These are phyloP conservation scores for Tetraodon nigroviridis DNA, from an alignment of 2,113 vertebrate species.

Conservation along the genomic window DNA sequence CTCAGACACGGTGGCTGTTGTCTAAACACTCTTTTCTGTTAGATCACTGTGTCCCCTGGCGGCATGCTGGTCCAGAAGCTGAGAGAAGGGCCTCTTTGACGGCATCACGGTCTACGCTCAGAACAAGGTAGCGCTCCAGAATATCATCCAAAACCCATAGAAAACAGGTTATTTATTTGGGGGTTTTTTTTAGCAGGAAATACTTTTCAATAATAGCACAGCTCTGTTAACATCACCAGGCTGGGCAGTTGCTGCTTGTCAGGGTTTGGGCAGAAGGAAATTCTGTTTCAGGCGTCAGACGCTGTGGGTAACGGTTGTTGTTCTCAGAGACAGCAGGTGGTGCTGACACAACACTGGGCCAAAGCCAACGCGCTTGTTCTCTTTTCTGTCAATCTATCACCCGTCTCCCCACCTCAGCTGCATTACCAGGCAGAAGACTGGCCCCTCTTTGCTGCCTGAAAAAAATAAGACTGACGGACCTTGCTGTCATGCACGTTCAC, in stretches of 20 bases:
- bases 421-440: too few relatives aligned
- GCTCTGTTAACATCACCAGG: too few relatives aligned
- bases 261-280: neutral
- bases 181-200: neutral
- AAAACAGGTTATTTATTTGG: neutral
- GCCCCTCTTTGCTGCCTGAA: too few relatives aligned
- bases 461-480: too few relatives aligned
- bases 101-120: constrained; percentile 70
- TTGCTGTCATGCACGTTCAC: too few relatives aligned
- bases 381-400: too few relatives aligned
- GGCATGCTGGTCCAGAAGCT: constrained; percentile 77
- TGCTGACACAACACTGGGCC: constrained; percentile 78
- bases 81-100: constrained; percentile 58
- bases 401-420: neutral
- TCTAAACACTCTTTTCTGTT: constrained; percentile 49
- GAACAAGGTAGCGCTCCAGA: constrained; percentile 66
- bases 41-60: constrained; percentile 76
- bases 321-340: constrained; percentile 81
- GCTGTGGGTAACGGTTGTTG: constrained; percentile 19
- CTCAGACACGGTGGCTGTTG: constrained; percentile 32
- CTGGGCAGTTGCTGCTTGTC: neutral
- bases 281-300: too few relatives aligned
- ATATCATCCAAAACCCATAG: neutral
- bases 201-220: too few relatives aligned
- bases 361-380: constrained; percentile 65